Base-by-base conservation (phyloP, 1,140 invertebrate genomes). In the Lycorma delicatula region DNA sequence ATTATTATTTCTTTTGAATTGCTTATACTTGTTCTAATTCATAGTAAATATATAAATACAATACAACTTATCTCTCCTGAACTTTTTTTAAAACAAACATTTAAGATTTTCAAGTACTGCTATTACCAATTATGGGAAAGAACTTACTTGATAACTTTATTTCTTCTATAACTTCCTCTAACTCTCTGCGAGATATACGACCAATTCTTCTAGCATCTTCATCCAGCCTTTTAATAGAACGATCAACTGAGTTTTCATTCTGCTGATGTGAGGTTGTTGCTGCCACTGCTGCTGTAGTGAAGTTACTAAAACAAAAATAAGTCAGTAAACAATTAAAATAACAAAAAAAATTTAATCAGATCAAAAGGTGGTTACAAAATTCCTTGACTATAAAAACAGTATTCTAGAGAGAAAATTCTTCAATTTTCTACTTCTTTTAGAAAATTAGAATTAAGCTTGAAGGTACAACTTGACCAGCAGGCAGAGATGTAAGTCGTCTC, bases 111-210 rank as follows among this genome's bases (percentile, higher is more conserved):
- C n/a, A n/a, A n/a, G n/a, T n/a, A n/a, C n/a, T n/a, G n/a, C n/a
- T n/a, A n/a, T n/a, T n/a, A n/a, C n/a, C n/a, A n/a, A n/a, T n/a
- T n/a, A n/a, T n/a, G n/a, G n/a, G n/a, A n/a, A 54, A n/a, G 25
- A 49, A 59, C 64, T 64, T 68, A 76, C 82, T 78, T 60, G 79
- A 75, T 22, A 73, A 72, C 57, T 78, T 71, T 28, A 88, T 80
- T 72, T 86, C 84, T 65, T 85, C 79, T 57, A 87, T 73, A 2
- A 87, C 77, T 69, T 86, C 83, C 70, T 87, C 83, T 60, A 89
- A 78, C 67, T 88, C 86, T 47, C 76, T 75, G 12, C 79, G 75
- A 0, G 81, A 79, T 31, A 89, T 84, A 58, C 85, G 74, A 1
- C 86, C 86, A 58, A 74, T 74, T 66, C 79, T 75, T 51, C 82